A percentile compares a stretch with the other conserved stretches of the same genome.
phyloP scores from a whole-genome alignment of 1,140 invertebrate genomes.

The Marisa cornuarietis region DNA sequence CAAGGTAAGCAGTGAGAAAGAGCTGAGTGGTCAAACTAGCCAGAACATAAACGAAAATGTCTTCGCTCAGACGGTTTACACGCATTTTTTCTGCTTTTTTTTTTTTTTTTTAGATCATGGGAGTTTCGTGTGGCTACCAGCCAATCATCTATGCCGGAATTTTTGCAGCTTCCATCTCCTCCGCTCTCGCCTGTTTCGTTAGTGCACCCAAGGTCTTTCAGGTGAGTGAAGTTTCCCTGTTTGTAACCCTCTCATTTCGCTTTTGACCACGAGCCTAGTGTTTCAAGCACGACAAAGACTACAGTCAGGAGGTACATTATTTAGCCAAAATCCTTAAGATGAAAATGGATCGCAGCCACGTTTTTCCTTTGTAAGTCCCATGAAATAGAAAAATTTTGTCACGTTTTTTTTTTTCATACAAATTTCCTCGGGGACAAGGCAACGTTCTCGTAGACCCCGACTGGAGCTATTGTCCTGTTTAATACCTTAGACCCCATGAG shows the following conservation, averaged over 20 bases:
- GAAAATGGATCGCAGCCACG: not conserved
- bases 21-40: too few relatives aligned
- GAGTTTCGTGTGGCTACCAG: slow-evolving; percentile 87
- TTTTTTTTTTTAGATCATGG: slow-evolving; percentile 73
- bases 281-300: not conserved
- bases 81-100: slow-evolving; percentile 21
- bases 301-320: too few relatives aligned
- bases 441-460: too few relatives aligned
- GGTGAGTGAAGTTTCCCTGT: slow-evolving; percentile 55
- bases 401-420: too few relatives aligned
- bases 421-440: too few relatives aligned
- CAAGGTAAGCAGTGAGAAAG: too few relatives aligned
- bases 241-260: not conserved
- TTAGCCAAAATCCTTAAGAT: not conserved
- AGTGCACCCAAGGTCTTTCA: slow-evolving; percentile 65
- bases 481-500: too few relatives aligned
- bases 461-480: too few relatives aligned
- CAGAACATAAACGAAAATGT: too few relatives aligned
- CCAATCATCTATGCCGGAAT: slow-evolving; percentile 94
- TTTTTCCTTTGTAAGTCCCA: too few relatives aligned
- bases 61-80: not conserved
- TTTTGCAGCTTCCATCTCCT: slow-evolving; percentile 94
- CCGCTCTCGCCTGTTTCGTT: slow-evolving; percentile 92
- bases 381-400: too few relatives aligned
- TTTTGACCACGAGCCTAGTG: not conserved